Conservation (phyloP, 37 sponge, comb jelly and placozoan genomes). For the Oscarella lobularis region DNA sequence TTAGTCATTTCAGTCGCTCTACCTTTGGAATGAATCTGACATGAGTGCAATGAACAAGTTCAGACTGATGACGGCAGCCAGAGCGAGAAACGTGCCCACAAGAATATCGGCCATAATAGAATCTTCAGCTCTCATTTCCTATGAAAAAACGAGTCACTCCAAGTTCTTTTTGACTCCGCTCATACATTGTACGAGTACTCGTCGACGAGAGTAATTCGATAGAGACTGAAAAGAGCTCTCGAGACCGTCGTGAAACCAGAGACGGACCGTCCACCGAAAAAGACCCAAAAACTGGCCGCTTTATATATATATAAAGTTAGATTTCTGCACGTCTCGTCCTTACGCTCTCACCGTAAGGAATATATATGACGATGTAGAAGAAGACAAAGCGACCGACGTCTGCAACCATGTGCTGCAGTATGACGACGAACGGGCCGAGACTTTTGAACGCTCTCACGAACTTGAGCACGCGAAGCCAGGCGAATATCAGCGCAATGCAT, state of each 20-base stretch:
- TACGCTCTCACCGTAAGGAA: slow-evolving; percentile 18
- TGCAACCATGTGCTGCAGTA: slow-evolving; percentile 15
- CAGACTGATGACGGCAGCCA: slow-evolving; percentile 24
- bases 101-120: slow-evolving; percentile 25
- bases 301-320: too few species aligned
- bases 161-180: not conserved
- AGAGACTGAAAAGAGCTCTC: slow-evolving; percentile 15
- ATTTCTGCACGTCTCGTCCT: too few species aligned
- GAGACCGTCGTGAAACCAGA: slow-evolving; percentile 4
- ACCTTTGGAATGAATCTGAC: slow-evolving; percentile 42
- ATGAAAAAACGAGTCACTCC: not conserved
- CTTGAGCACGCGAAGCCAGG: slow-evolving; percentile 35
- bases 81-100: slow-evolving; percentile 14
- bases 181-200: slow-evolving; percentile 24
- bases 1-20: too few species aligned
- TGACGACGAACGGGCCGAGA: slow-evolving; percentile 34
- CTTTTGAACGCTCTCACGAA: slow-evolving; percentile 14
- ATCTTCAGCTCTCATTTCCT: slow-evolving; percentile 18
- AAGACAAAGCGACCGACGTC: slow-evolving; percentile 25
- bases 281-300: slow-evolving; percentile 28
- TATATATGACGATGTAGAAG: slow-evolving; percentile 22
- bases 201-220: slow-evolving; percentile 38
- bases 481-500: slow-evolving; percentile 18
- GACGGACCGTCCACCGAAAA: slow-evolving; percentile 24
- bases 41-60: slow-evolving; percentile 40